Base-by-base conservation (phyloP, 2,888 invertebrate species). In the Dermolepida albohirtum region DNA sequence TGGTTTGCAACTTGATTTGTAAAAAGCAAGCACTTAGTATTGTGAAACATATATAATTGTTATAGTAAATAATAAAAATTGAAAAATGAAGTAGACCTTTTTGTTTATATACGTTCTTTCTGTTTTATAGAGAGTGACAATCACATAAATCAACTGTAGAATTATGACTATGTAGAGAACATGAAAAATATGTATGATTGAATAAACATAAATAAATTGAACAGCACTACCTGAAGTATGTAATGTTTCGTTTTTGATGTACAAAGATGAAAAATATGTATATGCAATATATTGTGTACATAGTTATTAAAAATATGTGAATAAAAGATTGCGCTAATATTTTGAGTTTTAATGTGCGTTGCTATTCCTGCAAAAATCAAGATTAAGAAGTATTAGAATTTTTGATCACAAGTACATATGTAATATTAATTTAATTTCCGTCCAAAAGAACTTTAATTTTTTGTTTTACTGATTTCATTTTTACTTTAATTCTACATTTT, bases 51-150 rank as follows among this genome's bases (percentile, higher is more conserved):
- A 17, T 27, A 11, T 22, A 22, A 6, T 50, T 22, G 2, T 43
- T 43, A 57, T 7, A 27, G 27, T 27, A 34, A 34, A 44, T 43
- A 50, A 27, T 11, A 49, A 29, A 43, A 44, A 17, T 40, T 50
- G 11, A 50, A 34, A 40, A 54, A 14, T 55, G 27, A 40, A 54
- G 29, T 54, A 11, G n/a, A 14, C 27, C 4, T 11, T 59, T 43
- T 47, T 50, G 50, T 66, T 68, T 41, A 44, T 52, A 51, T 34
- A 22, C 4, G 44, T 62, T 17, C 40, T 39, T 54, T 52, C 66
- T 67, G 66, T 40, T 64, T 66, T 64, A 66, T 59, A 47, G 66
- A 44, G 71, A 70, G 70, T 71, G 73, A 73, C 73, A 73, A 73
- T 73, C 73, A 73, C 73, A 64, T 66, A 12, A 29, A 54, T 54